Evolutionary conservation across 2,888 invertebrate genomes (phyloP), one percentile per base, ranked within the genome.

Genomic region (Andrena dorsata): DNA sequence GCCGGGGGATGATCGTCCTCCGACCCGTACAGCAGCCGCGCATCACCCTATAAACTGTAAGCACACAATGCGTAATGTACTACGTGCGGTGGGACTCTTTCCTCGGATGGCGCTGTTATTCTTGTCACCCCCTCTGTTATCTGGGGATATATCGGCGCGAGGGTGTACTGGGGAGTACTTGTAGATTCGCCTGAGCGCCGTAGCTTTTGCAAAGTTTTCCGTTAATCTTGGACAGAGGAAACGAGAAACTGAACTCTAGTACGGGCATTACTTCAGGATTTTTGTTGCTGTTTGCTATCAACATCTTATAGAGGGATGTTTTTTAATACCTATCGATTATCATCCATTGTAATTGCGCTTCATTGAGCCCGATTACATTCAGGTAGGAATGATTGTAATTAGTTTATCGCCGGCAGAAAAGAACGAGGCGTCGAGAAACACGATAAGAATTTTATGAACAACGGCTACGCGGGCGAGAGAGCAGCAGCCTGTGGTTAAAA

Each of bases 21-120:
- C 75, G 80, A 51, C 73, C 64, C 71, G 76, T 77, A 58, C 58
- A 70, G 68, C 69, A 82, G 84, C 84, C 86, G 79, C 85, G 86
- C 83, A 88, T 85, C 88, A 82, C 83, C 84, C 89, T 88, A 90
- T 90, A 90, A 90, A 90, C 90, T 90, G 86, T 86, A 84, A 90
- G 90, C 87, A 88, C 88, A 90, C 90, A 90, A 89, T 89, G 82
- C 88, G 82, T 89, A 89, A 89, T 89, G 84, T 85, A 86, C 81
- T 80, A 76, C 81, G 84, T 84, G 88, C 87, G 83, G 81, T 73
- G 79, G 76, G 79, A 79, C 83, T 87, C 88, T 82, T 88, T 83
- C 78, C 86, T 77, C 79, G 64, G 71, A 71, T 56, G 79, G 53
- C 65, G 30, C 26, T 86, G 88, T 88, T 88, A 80, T 88, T 86